Evolutionary conservation across 2,797 vertebrate genomes (phyloP), one percentile per base, ranked within the genome.

Genomic region (Phrynocephalus guinanensis): DNA sequence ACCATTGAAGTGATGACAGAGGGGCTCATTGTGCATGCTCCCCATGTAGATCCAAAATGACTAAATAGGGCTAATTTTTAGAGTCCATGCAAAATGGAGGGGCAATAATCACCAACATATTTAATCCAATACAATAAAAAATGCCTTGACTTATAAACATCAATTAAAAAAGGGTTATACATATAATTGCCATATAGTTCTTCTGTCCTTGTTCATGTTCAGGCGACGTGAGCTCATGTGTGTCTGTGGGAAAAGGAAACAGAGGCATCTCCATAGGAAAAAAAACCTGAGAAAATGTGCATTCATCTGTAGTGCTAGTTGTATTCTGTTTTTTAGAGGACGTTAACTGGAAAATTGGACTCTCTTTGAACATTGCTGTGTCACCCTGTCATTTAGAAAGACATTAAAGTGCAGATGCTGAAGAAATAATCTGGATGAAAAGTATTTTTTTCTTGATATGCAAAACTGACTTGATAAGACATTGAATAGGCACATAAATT

Each of bases 401-500:
- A 71, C 88, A 88, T 89, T 70, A 84, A 44, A 82, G 66, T 89
- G 76, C 73, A 87, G 56, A 70, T 83, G 71, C 8, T 83, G 83
- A 66, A 89, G 75, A 90, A 81, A 20, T 75, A 70, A 33, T 71
- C n/a, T 82, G 81, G 77, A 89, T 52, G 75, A 82, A 6, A 82
- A 33, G 52, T 33, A 33, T 18, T 13, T 82, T 28, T 22, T 83
- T 18, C 73, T 83, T 86, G 66, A 86, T 87, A 85, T 88, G 56
- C 72, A 92, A 92, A 91, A 89, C 15, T 10, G 70, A 86, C 78
- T n/a, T 89, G 56, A 71, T 86, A 86, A 89, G 52, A 33, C 86
- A 73, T n/a, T 79, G 87, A 76, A 79, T 63, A 8, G 48, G 68
- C 63, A 56, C 82, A 52, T 38, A 63, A 84, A 89, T 90, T 88